phyloP scores from a whole-genome alignment of 2,113 vertebrate species.

The Crotalus horridus region DNA sequence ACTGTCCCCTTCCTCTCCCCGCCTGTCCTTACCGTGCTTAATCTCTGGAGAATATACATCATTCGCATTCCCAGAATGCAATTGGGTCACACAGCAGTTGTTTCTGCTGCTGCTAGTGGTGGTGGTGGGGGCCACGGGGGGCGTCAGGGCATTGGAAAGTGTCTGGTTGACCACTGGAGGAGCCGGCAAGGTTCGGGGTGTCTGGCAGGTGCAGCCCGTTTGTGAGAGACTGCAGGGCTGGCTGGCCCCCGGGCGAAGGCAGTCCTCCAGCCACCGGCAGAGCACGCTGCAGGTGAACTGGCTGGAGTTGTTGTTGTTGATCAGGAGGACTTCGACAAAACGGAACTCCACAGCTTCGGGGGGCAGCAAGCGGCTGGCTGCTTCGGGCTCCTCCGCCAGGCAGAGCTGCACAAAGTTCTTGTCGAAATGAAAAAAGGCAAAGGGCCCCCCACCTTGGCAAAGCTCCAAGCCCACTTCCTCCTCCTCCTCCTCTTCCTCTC shows the following conservation, averaged over 20 bases:
- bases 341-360: conserved; percentile 85
- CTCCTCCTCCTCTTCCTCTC: conserved; percentile 68
- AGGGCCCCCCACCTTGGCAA: conserved; percentile 76
- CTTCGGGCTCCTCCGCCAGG: conserved; percentile 74
- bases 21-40: conserved; percentile 82
- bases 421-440: conserved; percentile 93
- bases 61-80: conserved; percentile 85
- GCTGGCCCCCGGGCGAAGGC: conserved; percentile 73
- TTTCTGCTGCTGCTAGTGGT: conserved; percentile 36
- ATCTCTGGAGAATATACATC: conserved; percentile 84
- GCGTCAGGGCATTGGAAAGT: conserved; percentile 74
- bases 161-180: conserved; percentile 73
- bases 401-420: conserved; percentile 98
- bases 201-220: conserved; percentile 87
- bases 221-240: conserved; percentile 86
- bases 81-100: conserved; percentile 86
- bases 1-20: background rate
- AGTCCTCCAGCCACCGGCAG: conserved; percentile 97
- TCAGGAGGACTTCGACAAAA: conserved; percentile 91
- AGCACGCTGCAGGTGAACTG: conserved; percentile 95
- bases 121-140: conserved; percentile 56
- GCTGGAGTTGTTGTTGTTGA: conserved; percentile 98
- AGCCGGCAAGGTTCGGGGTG: conserved; percentile 48
- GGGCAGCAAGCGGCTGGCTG: conserved; percentile 70
- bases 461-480: conserved; percentile 79